phyloP scores from a whole-genome alignment of 2,113 vertebrate genomes.

The Pteropus alecto region DNA sequence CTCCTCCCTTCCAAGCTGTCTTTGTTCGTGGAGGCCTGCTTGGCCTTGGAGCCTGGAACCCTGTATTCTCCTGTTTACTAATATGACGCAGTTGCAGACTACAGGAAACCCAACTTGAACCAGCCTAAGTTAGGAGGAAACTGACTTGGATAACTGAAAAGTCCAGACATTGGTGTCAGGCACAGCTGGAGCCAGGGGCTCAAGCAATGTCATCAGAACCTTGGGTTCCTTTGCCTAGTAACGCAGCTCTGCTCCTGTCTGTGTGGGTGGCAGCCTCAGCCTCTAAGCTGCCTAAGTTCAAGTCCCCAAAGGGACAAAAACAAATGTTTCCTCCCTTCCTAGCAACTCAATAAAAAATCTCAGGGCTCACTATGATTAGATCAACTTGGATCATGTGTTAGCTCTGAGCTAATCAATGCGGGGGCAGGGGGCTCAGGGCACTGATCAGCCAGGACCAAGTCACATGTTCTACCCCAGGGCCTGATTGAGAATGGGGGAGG shows the following conservation, averaged over 20 bases:
- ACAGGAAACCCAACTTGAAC: not conserved
- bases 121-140: not conserved
- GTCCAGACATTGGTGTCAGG: not conserved
- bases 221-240: not conserved
- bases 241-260: not conserved
- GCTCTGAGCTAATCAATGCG: not conserved
- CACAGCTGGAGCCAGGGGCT: not conserved
- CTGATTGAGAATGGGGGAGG: not conserved
- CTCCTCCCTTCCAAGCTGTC: not conserved
- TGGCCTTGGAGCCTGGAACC: not conserved
- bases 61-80: not conserved
- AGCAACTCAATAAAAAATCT: not conserved
- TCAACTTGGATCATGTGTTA: not conserved
- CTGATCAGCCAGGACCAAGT: not conserved
- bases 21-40: not conserved
- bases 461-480: not conserved
- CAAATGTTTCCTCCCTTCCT: not conserved
- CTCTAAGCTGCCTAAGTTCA: not conserved
- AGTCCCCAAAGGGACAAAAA: not conserved
- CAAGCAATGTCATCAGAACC: not conserved
- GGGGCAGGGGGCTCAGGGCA: not conserved
- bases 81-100: not conserved
- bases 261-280: not conserved
- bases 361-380: constrained; percentile 9
- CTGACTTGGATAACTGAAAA: not conserved